Base-by-base conservation (phyloP, 1,140 invertebrate species). In the Gonatopus flavifemur region DNA sequence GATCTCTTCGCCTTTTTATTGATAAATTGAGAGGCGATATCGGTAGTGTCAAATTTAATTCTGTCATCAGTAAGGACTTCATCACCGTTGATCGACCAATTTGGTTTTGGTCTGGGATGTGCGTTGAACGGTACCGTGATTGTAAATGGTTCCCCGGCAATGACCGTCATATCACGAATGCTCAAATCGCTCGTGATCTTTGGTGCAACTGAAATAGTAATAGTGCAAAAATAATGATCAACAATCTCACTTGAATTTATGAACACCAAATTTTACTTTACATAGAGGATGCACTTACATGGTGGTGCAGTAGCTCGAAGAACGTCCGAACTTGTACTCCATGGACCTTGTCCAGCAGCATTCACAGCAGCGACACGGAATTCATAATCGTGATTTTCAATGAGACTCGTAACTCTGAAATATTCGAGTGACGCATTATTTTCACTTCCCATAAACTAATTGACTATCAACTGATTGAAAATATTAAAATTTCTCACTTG, bases 321-420 rank as follows among this genome's bases (percentile, higher is more conserved):
- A 1, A 90, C 83, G 62, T 96, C 95, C 8, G 94, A 96, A 49
- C 88, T 88, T 47, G 91, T 87, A 62, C 93, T 95, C 82, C 85
- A 98, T 9, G 89, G 87, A 28, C 96, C 94, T 73, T 94, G 91
- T 1, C 94, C 96, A 21, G 94, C 96, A 28, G 93, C 91, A 76
- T 98, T 98, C n/a, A 95, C 79, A 19, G 95, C 96, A 5, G 93
- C 88, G 0, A 98, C 96, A 46, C 96, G 83, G 83, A 99, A 98
- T 72, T 99, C 96, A 67, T 98, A 98, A 68, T 96, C 91, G 44
- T 94, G 90, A 70, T 97, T 95, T 72, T 97, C 93, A 49, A 93
- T 91, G 12, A 99, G 78, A 52, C 90, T 92, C 36, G 86, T 88
- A 10, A 96, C 90, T 61, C 86, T 84, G 62, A n/a, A n/a, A n/a